Evolutionary conservation across 1,140 invertebrate genomes (phyloP), one percentile per base, ranked within the genome.

Genomic region (Monochamus saltuarius): DNA sequence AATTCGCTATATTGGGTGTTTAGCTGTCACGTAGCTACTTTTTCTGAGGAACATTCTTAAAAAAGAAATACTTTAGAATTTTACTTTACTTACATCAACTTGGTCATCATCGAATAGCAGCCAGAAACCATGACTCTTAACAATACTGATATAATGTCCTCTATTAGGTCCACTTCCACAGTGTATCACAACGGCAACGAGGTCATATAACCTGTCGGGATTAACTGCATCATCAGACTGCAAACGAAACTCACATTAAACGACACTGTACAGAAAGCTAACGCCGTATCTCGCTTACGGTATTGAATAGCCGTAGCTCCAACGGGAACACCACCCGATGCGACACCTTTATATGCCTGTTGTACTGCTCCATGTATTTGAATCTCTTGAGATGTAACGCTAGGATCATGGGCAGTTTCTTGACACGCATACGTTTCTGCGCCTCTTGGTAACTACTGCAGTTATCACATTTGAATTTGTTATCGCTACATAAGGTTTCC

Each of bases 391-490:
- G 82, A 83, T 99, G 97, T 56, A 99, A 81, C 10, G 98, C 97
- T 61, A 99, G 81, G 66, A 99, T 97, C 82, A 96, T 93, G 7
- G 98, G 98, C 66, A 98, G 80, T 79, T 98, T 98, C 80, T 99
- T 99, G 0, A 99, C 93, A 60, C 97, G 81, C 94, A 99, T 99
- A 61, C 96, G 83, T 81, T 95, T 95, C 85, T 94, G 85, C 38
- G 97, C 97, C 83, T 99, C 97, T 80, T 99, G 97, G 80, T 99
- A 99, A 78, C 94, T 97, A 78, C 94, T 61, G 77, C 98, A 99
- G 68, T 97, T 93, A 81, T 99, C 97, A 82, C 98, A 99, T 80
- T 98, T 98, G 76, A 99, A 99, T 82, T 99, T 99, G 82, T 99
- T 98, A 78, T 99, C 97, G 71, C 92, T 95, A 81, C 95, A 97